Evolutionary conservation across 2,888 invertebrate species (phyloP), one percentile per base, ranked within the genome.

Genomic region (Parnassius orleans): DNA sequence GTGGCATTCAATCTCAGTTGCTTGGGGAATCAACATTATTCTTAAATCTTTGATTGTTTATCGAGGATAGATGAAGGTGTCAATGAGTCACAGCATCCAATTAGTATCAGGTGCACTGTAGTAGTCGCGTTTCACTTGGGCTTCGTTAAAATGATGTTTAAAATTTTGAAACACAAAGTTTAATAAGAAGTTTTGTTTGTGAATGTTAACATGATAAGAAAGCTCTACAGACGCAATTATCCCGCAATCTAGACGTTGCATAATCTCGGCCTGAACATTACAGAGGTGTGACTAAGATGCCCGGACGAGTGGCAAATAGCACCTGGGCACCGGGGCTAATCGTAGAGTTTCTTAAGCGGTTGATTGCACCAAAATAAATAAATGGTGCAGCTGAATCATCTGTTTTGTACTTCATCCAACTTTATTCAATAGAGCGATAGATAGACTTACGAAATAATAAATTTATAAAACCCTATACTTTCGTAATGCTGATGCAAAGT

Each of bases 351-450:
- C 46, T 60, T 53, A 19, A 56, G 52, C 56, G 44, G 44, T 57
- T 61, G 33, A 15, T 61, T 59, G 58, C 54, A 54, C 33, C 55
- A 55, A 58, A 63, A 55, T 57, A 63, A 33, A 33, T 63, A 63
- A 59, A 63, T 55, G 63, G 55, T 46, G 41, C 57, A 48, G 14
- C 51, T 60, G 60, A 64, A 42, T 64, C 64, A 60, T 14, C 10
- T 57, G 42, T 57, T 59, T 63, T 63, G 63, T 63, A 59, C 55
- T 59, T 33, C 55, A 57, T 61, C 64, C 60, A 64, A 60, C 42
- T 57, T 19, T 53, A 51, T 50, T 44, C 42, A 12, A 44, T 61
- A 55, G 57, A 50, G 44, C 54, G 15, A 61, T 57, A 43, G 57
- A 53, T 54, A 52, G 46, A 3, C 5, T 60, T 64, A 53, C 42